A percentile compares a stretch with the other conserved stretches of the same genome.
Conservation (phyloP, 1,140 invertebrate species). For the Hydropsyche tenuis region DNA sequence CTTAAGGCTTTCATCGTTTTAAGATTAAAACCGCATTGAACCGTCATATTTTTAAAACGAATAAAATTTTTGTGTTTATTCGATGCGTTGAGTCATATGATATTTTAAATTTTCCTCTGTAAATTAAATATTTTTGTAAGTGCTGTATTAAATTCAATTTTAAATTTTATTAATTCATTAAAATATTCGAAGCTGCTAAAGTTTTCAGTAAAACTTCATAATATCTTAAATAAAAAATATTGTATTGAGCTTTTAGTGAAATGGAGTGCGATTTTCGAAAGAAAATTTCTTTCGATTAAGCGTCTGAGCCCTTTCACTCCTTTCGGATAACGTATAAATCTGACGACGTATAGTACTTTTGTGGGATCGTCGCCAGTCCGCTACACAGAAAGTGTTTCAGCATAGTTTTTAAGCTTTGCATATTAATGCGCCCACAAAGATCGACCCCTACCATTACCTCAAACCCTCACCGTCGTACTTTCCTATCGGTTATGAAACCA, state of each 20-base stretch:
- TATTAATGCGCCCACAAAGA: constrained; percentile 42
- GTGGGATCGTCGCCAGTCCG: constrained; percentile 16
- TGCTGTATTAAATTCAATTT: too few relatives aligned
- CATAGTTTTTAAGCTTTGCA: constrained; percentile 49
- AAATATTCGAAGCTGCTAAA: too few relatives aligned
- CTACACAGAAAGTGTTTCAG: constrained; percentile 47
- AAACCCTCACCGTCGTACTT: not conserved
- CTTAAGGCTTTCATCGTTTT: constrained; percentile 38
- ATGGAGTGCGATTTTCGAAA: too few relatives aligned
- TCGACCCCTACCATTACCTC: constrained; percentile 9
- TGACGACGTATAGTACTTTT: constrained; percentile 9
- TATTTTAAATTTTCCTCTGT: too few relatives aligned
- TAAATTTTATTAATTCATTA: too few relatives aligned
- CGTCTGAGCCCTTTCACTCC: not conserved
- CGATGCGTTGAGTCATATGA: too few relatives aligned
- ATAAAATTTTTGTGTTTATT: not conserved
- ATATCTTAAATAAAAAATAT: too few relatives aligned
- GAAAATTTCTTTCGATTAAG: too few relatives aligned
- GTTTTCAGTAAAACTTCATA: too few relatives aligned
- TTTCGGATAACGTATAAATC: constrained; percentile 1
- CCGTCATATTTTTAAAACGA: not conserved
- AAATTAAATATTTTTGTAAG: too few relatives aligned
- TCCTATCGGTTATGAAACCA: constrained; percentile 40
- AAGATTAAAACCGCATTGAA: constrained; percentile 26
- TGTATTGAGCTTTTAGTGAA: too few relatives aligned